These are phyloP conservation scores for Phyllotis vaccarum DNA, from an alignment of 2,797 vertebrate genomes.

Conservation along the genomic window DNA sequence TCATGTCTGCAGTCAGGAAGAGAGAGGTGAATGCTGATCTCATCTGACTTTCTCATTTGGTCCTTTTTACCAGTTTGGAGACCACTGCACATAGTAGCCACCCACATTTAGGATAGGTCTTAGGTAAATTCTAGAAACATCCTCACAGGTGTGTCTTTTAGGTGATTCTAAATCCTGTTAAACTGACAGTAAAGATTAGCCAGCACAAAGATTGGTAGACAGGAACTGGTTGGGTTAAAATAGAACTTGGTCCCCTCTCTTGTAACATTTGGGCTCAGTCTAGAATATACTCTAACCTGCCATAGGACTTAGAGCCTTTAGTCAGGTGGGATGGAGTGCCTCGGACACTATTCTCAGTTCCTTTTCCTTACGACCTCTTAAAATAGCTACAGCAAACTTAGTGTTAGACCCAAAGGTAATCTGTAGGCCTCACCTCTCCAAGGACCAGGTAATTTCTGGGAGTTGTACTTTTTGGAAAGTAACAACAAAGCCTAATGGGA, in stretches of 20 bases:
- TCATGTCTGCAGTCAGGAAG: background rate
- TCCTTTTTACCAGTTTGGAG: background rate
- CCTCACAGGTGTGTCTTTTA: background rate
- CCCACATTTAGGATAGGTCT: background rate
- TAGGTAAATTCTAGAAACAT: background rate
- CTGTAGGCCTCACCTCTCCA: background rate
- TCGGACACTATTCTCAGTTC: background rate
- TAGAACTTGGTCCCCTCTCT: background rate
- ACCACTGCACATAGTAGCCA: background rate
- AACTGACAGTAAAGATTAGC: background rate
- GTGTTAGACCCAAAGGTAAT: background rate
- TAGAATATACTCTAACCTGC: background rate
- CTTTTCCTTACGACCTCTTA: background rate
- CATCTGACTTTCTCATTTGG: background rate
- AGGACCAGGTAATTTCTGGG: background rate
- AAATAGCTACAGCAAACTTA: background rate
- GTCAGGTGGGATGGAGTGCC: background rate
- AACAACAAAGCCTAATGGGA: background rate
- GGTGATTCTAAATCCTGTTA: background rate
- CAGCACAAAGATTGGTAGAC: background rate
- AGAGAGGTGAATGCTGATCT: background rate
- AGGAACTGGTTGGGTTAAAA: background rate
- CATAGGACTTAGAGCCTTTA: background rate
- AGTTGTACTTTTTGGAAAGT: background rate
- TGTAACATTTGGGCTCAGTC: background rate